Conservation (phyloP, 2,797 vertebrate genomes). For the Nannoperca australis region DNA sequence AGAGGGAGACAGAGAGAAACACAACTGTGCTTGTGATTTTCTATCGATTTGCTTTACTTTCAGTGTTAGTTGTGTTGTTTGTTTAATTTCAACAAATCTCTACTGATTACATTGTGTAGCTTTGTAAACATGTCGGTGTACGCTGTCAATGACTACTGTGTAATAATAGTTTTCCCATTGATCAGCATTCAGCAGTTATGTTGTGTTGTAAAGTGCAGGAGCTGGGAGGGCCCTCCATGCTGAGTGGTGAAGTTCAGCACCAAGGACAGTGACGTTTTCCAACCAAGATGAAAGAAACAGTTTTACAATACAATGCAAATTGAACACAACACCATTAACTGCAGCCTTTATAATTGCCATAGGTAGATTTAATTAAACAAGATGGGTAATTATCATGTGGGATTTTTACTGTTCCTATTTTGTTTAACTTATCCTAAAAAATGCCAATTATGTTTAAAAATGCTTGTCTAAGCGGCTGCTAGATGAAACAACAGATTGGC, state of each 20-base stretch:
- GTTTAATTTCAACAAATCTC: neutral
- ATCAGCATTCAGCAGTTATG: neutral
- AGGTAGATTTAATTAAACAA: neutral
- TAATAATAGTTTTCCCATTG: neutral
- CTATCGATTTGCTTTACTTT: constrained; percentile 8
- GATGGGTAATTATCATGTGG: neutral
- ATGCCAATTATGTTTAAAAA: neutral
- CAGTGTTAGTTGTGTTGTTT: neutral
- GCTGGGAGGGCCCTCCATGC: neutral
- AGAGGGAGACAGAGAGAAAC: neutral
- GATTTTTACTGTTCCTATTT: neutral
- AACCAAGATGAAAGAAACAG: neutral
- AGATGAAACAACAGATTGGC: neutral
- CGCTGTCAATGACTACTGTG: neutral
- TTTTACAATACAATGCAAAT: neutral
- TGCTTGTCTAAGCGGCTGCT: neutral
- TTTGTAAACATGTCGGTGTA: neutral
- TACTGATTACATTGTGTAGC: neutral
- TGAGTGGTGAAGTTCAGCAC: constrained; percentile 6
- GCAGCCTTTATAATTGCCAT: neutral
- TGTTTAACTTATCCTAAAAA: neutral
- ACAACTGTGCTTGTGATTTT: constrained; percentile 1
- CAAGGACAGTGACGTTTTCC: neutral
- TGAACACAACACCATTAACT: neutral
- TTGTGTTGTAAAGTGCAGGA: neutral